Percentiles rank a stretch among this genome's conserved stretches.
phyloP scores from a whole-genome alignment of 2,797 vertebrate genomes.

The Borostomias antarcticus region DNA sequence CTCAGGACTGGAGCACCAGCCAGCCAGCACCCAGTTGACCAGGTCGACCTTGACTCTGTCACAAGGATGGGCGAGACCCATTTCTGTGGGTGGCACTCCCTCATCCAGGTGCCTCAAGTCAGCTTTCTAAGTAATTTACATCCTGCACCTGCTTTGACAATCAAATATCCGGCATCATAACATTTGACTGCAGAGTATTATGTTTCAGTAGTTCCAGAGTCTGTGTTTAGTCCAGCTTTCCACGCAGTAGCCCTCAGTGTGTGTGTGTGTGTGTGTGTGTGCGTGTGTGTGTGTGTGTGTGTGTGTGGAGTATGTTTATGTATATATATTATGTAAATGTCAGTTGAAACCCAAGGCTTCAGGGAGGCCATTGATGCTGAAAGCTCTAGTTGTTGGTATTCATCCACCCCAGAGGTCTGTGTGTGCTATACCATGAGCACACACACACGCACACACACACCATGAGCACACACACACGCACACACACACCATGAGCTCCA shows the following conservation, averaged over 20 bases:
- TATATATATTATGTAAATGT: neutral
- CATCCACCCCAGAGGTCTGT: too few species aligned
- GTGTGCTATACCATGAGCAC: too few species aligned
- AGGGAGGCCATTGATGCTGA: too few species aligned
- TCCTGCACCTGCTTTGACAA: conserved; percentile 16
- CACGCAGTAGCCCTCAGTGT: neutral
- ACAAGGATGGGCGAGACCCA: neutral
- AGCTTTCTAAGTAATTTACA: neutral
- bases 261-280: neutral
- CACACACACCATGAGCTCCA: too few species aligned
- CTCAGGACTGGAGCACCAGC: too few species aligned
- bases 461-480: too few species aligned
- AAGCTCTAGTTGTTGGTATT: neutral
- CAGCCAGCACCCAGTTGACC: too few species aligned
- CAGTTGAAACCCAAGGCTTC: neutral
- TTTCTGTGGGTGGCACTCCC: conserved; percentile 43
- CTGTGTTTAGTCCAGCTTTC: neutral
- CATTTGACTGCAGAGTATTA: neutral
- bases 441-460: too few species aligned
- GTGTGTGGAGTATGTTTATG: neutral
- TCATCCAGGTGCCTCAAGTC: conserved; percentile 33
- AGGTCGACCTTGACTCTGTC: too few species aligned
- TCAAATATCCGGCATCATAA: conserved; percentile 43
- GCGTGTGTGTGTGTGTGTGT: neutral
- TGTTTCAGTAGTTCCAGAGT: neutral